A percentile compares a stretch with the other conserved stretches of the same genome.
Evolutionary conservation across 2,113 vertebrate genomes (phyloP).

Genomic region (Melanocharis versteri): DNA sequence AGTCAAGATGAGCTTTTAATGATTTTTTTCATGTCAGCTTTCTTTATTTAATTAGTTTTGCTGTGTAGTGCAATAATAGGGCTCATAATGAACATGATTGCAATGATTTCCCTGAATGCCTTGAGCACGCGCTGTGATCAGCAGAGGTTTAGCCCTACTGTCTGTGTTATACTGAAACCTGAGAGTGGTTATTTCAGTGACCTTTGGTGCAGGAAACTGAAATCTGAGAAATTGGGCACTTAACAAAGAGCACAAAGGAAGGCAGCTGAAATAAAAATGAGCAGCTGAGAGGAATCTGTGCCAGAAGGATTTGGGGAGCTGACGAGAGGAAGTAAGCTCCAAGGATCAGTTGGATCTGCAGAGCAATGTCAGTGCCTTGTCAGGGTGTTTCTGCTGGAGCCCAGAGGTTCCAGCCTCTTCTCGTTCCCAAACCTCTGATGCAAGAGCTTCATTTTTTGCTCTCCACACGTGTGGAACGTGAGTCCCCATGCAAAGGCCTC

Average conservation of each 20-base stretch:
- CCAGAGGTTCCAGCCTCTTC: background rate
- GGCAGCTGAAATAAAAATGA: background rate
- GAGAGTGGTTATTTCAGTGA: conserved; percentile 12
- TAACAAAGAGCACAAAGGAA: background rate
- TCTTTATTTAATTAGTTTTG: conserved; percentile 71
- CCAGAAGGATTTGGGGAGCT: background rate
- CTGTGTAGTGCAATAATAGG: conserved; percentile 47
- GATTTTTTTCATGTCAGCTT: conserved; percentile 58
- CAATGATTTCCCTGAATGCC: conserved; percentile 59
- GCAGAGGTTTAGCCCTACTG: conserved; percentile 28
- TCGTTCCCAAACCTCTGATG: background rate
- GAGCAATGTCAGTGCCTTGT: background rate
- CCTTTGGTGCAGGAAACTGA: conserved; percentile 23
- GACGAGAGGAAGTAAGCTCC: background rate
- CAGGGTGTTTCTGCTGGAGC: background rate
- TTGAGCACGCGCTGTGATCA: background rate
- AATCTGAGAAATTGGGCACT: conserved; percentile 13
- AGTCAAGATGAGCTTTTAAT: conserved; percentile 51
- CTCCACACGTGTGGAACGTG: background rate
- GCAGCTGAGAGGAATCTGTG: background rate
- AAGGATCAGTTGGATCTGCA: background rate
- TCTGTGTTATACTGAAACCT: background rate
- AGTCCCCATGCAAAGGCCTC: conserved; percentile 12
- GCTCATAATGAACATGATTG: conserved; percentile 44
- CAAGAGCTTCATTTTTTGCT: background rate